Base-by-base conservation (phyloP, 2,113 vertebrate species). In the Arvicanthis niloticus region DNA sequence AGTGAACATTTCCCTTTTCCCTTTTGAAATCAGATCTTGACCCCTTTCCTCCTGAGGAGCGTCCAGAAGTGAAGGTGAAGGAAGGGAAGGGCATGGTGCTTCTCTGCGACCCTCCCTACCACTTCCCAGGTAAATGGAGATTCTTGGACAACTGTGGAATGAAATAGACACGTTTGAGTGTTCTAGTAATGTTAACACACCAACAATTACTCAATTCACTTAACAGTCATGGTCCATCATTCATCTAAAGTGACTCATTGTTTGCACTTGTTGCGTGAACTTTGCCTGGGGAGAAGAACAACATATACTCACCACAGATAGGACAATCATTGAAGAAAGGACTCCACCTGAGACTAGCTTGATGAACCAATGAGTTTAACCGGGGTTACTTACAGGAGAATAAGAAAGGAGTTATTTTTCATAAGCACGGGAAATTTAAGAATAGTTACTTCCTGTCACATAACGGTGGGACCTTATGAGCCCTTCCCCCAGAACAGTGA, bases 51-150 rank as follows among this genome's bases (percentile, higher is more conserved):
- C 99, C 99, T 0, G 99, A 99, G 85, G 99, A 99, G 65, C 99
- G 99, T 67, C 98, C 98, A 29, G 98, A 99, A 2, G 99, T 99
- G 94, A 97, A 98, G 84, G 99, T 99, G 10, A 99, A 99, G 93
- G 99, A 99, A 98, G 99, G 99, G 31, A 99, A 99, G 94, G 99
- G 99, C 53, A 99, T 99, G 13, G 99, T 99, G 62, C 98, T 99
- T 95, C 99, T 99, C 73, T 99, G 99, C 85, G 99, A 99, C 1
- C 99, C 99, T 11, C 99, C 99, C 3, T 99, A 98, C 80, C 99
- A 99, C 97, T 99, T 98, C 88, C 99, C 99, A 99, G 99, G 99
- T 99, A 98, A 98, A 9, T 8, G 24, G 11, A 34, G 2, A 26
- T 62, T 26, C 42, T 94, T 56, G 53, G 80, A 29, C 56, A 16